Conservation (phyloP, 2,797 vertebrate species). For the Chelon auratus region DNA sequence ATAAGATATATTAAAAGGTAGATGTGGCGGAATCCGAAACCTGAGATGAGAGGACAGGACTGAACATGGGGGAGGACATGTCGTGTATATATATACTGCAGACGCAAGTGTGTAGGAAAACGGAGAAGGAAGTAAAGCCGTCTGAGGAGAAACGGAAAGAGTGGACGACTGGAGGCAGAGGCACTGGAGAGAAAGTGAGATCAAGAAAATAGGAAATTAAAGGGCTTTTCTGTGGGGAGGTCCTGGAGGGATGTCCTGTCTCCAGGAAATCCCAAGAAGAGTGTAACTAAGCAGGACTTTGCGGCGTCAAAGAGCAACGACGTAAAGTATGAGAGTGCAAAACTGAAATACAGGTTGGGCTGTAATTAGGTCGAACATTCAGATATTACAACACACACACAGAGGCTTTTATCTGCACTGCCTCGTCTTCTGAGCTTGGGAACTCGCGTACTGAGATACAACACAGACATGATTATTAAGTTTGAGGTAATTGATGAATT, state of each 20-base stretch:
- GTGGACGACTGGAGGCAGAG: conserved; percentile 35
- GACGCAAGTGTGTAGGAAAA: neutral
- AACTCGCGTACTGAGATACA: neutral
- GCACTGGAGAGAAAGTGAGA: conserved; percentile 54
- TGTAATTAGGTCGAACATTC: conserved; percentile 39
- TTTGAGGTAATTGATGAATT: neutral
- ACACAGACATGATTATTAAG: neutral
- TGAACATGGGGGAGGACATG: neutral
- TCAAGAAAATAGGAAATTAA: conserved; percentile 66
- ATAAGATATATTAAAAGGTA: neutral
- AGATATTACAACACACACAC: conserved; percentile 7
- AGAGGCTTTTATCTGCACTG: conserved; percentile 13
- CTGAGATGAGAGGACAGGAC: neutral
- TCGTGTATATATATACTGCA: neutral
- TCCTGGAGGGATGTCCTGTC: conserved; percentile 41
- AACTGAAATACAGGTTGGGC: conserved; percentile 22
- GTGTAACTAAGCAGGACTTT: conserved; percentile 25
- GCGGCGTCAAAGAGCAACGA: conserved; percentile 20
- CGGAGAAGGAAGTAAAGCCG: conserved; percentile 23
- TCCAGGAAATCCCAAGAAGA: conserved; percentile 38
- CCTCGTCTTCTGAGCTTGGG: neutral
- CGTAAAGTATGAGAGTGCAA: conserved; percentile 18
- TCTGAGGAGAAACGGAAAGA: conserved; percentile 22
- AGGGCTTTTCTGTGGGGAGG: conserved; percentile 56
- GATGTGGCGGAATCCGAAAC: neutral